Evolutionary conservation across 1,140 invertebrate genomes (phyloP).

Genomic region (Zelostemma sp.): DNA sequence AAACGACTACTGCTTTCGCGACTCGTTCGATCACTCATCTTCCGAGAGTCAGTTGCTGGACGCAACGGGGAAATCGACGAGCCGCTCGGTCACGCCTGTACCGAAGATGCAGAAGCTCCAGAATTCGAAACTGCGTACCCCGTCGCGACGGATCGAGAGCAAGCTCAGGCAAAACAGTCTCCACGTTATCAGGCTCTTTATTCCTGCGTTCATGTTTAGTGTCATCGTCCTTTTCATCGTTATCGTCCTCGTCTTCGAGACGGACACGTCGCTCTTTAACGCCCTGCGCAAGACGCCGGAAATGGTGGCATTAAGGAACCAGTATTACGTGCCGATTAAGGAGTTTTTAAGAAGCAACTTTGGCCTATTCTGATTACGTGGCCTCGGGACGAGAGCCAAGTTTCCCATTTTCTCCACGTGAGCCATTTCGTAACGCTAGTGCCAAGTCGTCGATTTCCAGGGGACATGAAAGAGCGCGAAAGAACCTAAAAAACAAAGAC

Average conservation of each 20-base stretch:
- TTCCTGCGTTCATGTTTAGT: slow-evolving; percentile 80
- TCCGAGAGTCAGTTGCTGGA: slow-evolving; percentile 78
- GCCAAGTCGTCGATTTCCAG: too few relatives aligned
- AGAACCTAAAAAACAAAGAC: too few relatives aligned
- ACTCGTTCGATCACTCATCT: slow-evolving; percentile 84
- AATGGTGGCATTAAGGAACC: slow-evolving; percentile 80
- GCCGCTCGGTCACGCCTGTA: slow-evolving; percentile 69
- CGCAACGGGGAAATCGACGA: slow-evolving; percentile 65
- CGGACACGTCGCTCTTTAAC: slow-evolving; percentile 79
- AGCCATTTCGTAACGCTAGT: slow-evolving; percentile 37
- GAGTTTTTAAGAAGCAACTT: slow-evolving; percentile 76
- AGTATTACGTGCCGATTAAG: slow-evolving; percentile 87
- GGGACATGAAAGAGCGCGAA: too few relatives aligned
- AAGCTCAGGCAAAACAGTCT: slow-evolving; percentile 68
- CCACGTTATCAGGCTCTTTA: slow-evolving; percentile 76
- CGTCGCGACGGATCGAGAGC: slow-evolving; percentile 23
- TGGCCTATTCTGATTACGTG: slow-evolving; percentile 67
- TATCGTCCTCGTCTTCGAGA: slow-evolving; percentile 80
- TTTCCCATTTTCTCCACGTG: slow-evolving; percentile 22
- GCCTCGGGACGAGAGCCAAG: slow-evolving; percentile 45
- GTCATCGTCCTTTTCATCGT: slow-evolving; percentile 75
- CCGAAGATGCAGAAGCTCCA: slow-evolving; percentile 73
- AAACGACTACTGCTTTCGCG: slow-evolving; percentile 79
- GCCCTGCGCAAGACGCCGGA: slow-evolving; percentile 82
- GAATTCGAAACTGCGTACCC: slow-evolving; percentile 64